phyloP scores from a whole-genome alignment of 1,140 invertebrate species.

The Phocides pigmalion region DNA sequence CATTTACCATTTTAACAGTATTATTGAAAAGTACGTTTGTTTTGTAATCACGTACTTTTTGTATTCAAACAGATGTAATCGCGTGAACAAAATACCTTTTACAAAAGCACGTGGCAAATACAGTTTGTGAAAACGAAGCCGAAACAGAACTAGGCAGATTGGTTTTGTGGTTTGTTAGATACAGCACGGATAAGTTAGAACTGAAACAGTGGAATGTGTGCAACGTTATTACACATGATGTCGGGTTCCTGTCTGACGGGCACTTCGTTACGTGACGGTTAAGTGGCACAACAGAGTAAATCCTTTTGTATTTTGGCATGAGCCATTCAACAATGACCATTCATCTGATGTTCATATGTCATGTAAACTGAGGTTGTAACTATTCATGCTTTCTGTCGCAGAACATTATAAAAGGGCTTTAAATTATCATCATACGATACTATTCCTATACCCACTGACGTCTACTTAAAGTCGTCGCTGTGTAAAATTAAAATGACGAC shows the following conservation, averaged over 20 bases:
- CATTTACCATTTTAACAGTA: no score
- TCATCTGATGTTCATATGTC: background rate
- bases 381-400: no score
- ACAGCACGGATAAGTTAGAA: slow-evolving; percentile 13
- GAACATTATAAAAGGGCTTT: no score
- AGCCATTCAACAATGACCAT: background rate
- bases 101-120: slow-evolving; percentile 9
- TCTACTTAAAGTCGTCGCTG: no score
- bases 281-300: background rate
- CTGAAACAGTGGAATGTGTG: slow-evolving; percentile 20
- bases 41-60: background rate
- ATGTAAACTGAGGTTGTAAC: no score
- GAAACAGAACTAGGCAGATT: slow-evolving; percentile 26
- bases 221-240: slow-evolving; percentile 8
- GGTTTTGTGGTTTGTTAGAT: slow-evolving; percentile 27
- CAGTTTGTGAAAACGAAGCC: slow-evolving; percentile 10
- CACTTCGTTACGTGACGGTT: slow-evolving; percentile 5
- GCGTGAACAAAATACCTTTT: background rate
- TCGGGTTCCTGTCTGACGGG: background rate
- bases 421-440: no score
- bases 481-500: no score
- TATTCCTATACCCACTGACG: no score
- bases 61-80: slow-evolving; percentile 1
- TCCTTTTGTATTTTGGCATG: background rate
- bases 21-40: background rate